Evolutionary conservation across 1,140 invertebrate species (phyloP), one percentile per base, ranked within the genome.

Genomic region (Rhagoletis pomonella): DNA sequence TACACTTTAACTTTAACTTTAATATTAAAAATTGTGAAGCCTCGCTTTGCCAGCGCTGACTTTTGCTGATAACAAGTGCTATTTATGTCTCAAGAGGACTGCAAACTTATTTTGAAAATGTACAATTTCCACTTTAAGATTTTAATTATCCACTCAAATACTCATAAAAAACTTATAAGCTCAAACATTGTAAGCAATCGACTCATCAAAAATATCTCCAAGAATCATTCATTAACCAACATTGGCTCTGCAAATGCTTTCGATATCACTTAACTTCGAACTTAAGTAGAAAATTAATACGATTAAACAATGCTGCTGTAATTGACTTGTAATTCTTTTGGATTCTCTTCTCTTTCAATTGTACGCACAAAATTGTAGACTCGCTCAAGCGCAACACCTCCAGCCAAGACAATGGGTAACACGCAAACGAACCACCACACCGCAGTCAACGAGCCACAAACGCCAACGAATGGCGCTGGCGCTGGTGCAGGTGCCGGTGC

Each of bases 341-440:
- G 73, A 81, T 81, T 81, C 55, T 81, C 73, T 81, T 81, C 73
- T 55, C 47, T 58, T 55, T n/a, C 42, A 7, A 29, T 58, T 50
- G 47, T n/a, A 17, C 17, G n/a, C 73, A 55, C 60, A n/a, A 62
- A 62, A 50, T 29, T 81, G 7, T 29, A 81, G 73, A 81, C 44
- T 7, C 73, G 14, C 67, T 42, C 89, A 81, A 89, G 42, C 50
- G 17, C 69, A 19, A 9, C 19, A 47, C 62, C 87, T 87, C 62
- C 90, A 90, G 90, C 89, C 90, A 84, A 47, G 87, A 64, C 88
- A 88, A 88, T 89, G 86, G 88, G 89, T 77, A 90, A 90, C 87
- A 91, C 87, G 86, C 65, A 69, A 67, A 84, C 81, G 69, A 77
- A 47, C 87, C 62, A 65, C 65, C 12, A 17, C 4, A 7, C 85